Conservation (phyloP, 2,797 vertebrate species). For the Sandelia bainsii region DNA sequence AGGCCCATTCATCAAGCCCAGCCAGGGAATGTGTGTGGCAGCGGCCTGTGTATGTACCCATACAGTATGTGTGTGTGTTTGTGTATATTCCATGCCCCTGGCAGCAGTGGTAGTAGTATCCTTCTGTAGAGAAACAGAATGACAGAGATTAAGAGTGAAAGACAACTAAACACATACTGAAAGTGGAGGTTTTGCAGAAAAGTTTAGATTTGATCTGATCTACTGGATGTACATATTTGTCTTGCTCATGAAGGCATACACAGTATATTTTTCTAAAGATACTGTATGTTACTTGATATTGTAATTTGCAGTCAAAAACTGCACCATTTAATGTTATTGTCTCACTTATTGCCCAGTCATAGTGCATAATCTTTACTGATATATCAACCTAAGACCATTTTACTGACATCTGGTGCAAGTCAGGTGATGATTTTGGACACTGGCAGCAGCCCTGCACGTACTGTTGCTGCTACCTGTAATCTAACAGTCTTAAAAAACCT, state of each 20-base stretch:
- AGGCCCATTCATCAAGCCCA: constrained; percentile 87
- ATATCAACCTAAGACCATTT: constrained; percentile 42
- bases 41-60: constrained; percentile 71
- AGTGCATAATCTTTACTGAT: constrained; percentile 44
- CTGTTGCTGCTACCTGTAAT: constrained; percentile 15
- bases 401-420: constrained; percentile 20
- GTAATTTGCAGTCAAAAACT: constrained; percentile 10
- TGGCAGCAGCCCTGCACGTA: constrained; percentile 35
- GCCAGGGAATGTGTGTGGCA: constrained; percentile 70
- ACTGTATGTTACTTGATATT: background rate
- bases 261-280: constrained; percentile 1
- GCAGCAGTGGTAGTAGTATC: constrained; percentile 45
- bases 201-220: constrained; percentile 47
- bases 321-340: background rate
- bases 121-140: constrained; percentile 61
- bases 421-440: constrained; percentile 38
- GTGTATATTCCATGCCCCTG: constrained; percentile 47
- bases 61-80: constrained; percentile 59
- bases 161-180: constrained; percentile 58
- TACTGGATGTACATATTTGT: constrained; percentile 15
- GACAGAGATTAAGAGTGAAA: constrained; percentile 69
- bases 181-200: constrained; percentile 50
- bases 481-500: constrained; percentile 15
- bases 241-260: constrained; percentile 16
- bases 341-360: constrained; percentile 4